Percentiles rank a stretch among this genome's conserved stretches.
Evolutionary conservation across 2,888 invertebrate genomes (phyloP).

Genomic region (Eilema depressum): DNA sequence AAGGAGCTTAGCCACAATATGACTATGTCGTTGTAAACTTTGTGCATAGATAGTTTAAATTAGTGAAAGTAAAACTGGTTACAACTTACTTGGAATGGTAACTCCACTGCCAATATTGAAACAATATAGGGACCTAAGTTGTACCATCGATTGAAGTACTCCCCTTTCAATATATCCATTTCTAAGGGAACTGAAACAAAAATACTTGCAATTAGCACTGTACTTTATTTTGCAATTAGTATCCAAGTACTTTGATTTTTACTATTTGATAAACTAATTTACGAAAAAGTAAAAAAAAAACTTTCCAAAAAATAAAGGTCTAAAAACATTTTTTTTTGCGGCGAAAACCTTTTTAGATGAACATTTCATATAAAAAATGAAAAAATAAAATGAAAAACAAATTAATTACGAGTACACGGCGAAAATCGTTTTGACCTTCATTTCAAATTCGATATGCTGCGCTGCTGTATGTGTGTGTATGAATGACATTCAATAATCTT

Average conservation of each 20-base stretch:
- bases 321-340: not conserved
- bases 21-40: too few species aligned
- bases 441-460: too few species aligned
- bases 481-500: too few species aligned
- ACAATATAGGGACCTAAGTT: conserved; percentile 95
- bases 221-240: not conserved
- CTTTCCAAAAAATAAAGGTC: not conserved
- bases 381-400: too few species aligned
- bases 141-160: conserved; percentile 98
- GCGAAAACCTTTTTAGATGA: not conserved
- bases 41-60: not conserved
- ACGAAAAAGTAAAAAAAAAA: not conserved
- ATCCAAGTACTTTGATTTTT: too few species aligned
- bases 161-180: conserved; percentile 94
- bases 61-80: not conserved
- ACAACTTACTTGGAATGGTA: conserved; percentile 92
- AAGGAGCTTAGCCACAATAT: too few species aligned
- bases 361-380: too few species aligned
- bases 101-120: conserved; percentile 94
- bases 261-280: too few species aligned
- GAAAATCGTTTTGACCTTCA: too few species aligned
- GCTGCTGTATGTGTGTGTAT: too few species aligned
- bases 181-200: conserved; percentile 93
- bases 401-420: too few species aligned
- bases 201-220: not conserved